Percentiles rank a stretch among this genome's conserved stretches.
Evolutionary conservation across 2,797 vertebrate species (phyloP).

Genomic region (Lagodon rhomboides): DNA sequence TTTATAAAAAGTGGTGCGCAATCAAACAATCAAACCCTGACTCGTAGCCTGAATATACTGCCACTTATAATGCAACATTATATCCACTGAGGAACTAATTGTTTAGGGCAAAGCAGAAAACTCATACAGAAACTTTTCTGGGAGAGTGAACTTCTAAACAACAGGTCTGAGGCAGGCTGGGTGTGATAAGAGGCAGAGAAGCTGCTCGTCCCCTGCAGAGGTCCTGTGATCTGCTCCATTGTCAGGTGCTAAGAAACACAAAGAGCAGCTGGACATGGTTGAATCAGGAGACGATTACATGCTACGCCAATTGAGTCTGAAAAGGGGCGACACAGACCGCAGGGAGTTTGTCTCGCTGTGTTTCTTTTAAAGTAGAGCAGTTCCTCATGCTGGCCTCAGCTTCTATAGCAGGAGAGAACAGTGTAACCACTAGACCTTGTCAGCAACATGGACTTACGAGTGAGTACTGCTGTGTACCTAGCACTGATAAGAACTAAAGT

Average conservation of each 20-base stretch:
- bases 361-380: conserved; percentile 54
- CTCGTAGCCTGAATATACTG: conserved; percentile 12
- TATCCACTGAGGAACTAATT: conserved; percentile 38
- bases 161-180: conserved; percentile 46
- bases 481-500: conserved; percentile 54
- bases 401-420: conserved; percentile 68
- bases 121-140: conserved; percentile 73
- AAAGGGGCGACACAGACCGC: conserved; percentile 69
- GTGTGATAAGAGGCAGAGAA: conserved; percentile 74
- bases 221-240: conserved; percentile 81
- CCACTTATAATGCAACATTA: conserved; percentile 43
- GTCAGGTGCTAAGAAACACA: conserved; percentile 76
- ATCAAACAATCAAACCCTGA: conserved; percentile 26
- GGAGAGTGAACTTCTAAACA: conserved; percentile 76
- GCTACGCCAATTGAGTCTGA: conserved; percentile 84
- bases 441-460: conserved; percentile 64
- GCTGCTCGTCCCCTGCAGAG: conserved; percentile 76
- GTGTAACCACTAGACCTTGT: conserved; percentile 74
- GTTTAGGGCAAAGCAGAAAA: conserved; percentile 46
- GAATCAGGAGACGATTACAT: conserved; percentile 86
- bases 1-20: conserved; percentile 4
- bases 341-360: conserved; percentile 67
- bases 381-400: conserved; percentile 60
- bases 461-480: conserved; percentile 35
- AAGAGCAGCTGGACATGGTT: conserved; percentile 85